phyloP scores from a whole-genome alignment of 2,113 vertebrate species.

The Coptodon bakossiorum region DNA sequence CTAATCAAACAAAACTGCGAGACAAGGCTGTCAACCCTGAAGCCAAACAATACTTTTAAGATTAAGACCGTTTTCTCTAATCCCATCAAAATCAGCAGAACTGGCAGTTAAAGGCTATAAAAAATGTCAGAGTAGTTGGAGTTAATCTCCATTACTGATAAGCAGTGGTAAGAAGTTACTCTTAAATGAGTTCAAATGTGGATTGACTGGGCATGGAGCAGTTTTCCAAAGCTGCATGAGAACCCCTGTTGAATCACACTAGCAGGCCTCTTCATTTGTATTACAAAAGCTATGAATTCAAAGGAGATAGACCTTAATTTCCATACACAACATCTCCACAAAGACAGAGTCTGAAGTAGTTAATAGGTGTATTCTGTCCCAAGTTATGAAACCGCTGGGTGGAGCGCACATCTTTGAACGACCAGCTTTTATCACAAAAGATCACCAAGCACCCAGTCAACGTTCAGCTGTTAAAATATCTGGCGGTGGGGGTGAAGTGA shows the following conservation, averaged over 20 bases:
- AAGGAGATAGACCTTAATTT: neutral
- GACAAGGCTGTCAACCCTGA: neutral
- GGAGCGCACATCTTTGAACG: neutral
- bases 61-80: neutral
- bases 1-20: neutral
- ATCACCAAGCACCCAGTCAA: neutral
- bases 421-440: neutral
- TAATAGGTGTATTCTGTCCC: neutral
- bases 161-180: neutral
- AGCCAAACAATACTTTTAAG: constrained; percentile 5
- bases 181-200: neutral
- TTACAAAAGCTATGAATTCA: constrained; percentile 2
- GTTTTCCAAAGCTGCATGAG: neutral
- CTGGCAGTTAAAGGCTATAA: neutral
- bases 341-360: neutral
- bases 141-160: neutral
- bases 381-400: neutral
- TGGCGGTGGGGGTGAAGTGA: neutral
- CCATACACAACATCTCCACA: neutral
- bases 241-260: neutral
- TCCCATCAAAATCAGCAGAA: constrained; percentile 19
- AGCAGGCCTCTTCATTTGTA: constrained; percentile 4
- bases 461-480: neutral
- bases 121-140: neutral
- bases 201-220: neutral